A percentile compares a stretch with the other conserved stretches of the same genome.
Evolutionary conservation across 2,888 invertebrate genomes (phyloP).

Genomic region (Carpatolechia fugitivella): DNA sequence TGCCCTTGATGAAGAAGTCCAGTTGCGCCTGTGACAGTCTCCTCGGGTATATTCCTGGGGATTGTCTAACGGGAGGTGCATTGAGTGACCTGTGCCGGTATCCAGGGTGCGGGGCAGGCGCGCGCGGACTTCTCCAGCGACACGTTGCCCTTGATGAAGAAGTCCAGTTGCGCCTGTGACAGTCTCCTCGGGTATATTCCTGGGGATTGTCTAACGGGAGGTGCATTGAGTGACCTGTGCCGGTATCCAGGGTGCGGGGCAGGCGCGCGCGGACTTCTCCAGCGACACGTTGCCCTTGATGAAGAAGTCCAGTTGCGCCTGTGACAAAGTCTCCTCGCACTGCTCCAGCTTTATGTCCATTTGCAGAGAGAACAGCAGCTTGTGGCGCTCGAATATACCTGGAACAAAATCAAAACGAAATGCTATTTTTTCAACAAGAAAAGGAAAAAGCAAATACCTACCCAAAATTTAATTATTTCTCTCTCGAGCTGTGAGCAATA

Average conservation of each 20-base stretch:
- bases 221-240: slow-evolving; percentile 65
- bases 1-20: no score
- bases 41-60: no score
- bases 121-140: slow-evolving; percentile 85
- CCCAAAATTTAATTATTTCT: no score
- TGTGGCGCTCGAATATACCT: slow-evolving; percentile 95
- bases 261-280: slow-evolving; percentile 83
- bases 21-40: no score
- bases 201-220: neutral
- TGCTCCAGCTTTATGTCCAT: slow-evolving; percentile 91
- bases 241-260: slow-evolving; percentile 87
- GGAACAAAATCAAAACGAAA: slow-evolving; percentile 11
- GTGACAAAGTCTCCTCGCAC: slow-evolving; percentile 81
- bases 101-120: slow-evolving; percentile 85
- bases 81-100: slow-evolving; percentile 78
- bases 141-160: slow-evolving; percentile 93
- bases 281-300: slow-evolving; percentile 91
- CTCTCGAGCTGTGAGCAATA: no score
- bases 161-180: slow-evolving; percentile 87
- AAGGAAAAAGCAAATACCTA: no score
- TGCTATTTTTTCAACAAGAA: neutral
- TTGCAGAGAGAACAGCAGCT: slow-evolving; percentile 94
- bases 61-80: neutral
- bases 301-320: slow-evolving; percentile 91
- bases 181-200: slow-evolving; percentile 41